These are phyloP conservation scores for Caenorhabditis virilis DNA, from an alignment of 2,888 invertebrate species.

Conservation along the genomic window DNA sequence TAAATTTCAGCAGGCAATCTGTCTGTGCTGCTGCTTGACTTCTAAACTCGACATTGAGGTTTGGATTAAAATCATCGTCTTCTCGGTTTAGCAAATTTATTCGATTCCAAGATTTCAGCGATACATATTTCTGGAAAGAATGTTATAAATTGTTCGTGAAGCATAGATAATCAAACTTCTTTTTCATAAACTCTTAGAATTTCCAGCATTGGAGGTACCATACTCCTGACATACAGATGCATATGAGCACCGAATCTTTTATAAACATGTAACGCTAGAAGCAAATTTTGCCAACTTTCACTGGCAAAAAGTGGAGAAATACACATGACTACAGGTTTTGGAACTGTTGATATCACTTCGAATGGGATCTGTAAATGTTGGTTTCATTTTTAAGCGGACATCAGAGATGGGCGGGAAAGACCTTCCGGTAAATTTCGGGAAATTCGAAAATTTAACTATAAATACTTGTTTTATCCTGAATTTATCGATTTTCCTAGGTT, in stretches of 20 bases:
- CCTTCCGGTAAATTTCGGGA: too few species aligned
- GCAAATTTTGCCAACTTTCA: conserved; percentile 45
- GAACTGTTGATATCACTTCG: conserved; percentile 9
- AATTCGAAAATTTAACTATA: too few species aligned
- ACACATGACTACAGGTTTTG: conserved; percentile 43
- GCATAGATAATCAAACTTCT: too few species aligned
- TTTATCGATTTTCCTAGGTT: too few species aligned
- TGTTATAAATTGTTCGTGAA: neutral
- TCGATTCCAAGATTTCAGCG: conserved; percentile 39
- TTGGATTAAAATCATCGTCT: conserved; percentile 44
- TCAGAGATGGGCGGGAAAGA: too few species aligned
- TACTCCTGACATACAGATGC: conserved; percentile 48
- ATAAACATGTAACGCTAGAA: conserved; percentile 43
- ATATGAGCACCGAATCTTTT: conserved; percentile 39
- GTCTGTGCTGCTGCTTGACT: conserved; percentile 50
- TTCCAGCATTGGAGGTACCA: conserved; percentile 41
- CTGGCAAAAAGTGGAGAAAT: conserved; percentile 46
- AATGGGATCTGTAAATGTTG: conserved; percentile 44
- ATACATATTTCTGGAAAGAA: conserved; percentile 26
- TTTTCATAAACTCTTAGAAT: conserved; percentile 38
- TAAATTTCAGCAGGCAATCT: conserved; percentile 46
- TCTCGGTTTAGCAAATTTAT: conserved; percentile 30
- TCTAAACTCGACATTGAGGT: conserved; percentile 49
- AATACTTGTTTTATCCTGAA: too few species aligned
- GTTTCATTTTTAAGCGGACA: too few species aligned